phyloP scores from a whole-genome alignment of 2,888 invertebrate species.

The Hecatera dysodea region DNA sequence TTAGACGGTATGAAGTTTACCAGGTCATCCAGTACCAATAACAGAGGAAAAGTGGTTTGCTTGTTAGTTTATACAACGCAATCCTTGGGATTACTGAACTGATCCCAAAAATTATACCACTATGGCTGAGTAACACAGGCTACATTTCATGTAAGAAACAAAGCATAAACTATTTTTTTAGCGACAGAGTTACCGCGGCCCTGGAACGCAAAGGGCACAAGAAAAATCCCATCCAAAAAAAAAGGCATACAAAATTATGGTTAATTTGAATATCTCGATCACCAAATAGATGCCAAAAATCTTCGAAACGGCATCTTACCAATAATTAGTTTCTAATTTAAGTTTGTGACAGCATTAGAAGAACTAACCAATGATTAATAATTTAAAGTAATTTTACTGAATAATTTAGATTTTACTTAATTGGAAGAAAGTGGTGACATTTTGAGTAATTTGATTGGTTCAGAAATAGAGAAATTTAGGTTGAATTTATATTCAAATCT shows the following conservation, averaged over 20 bases:
- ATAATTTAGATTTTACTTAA: conserved; percentile 2
- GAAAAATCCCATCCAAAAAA: too few species aligned
- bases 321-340: conserved; percentile 7
- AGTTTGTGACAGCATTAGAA: not conserved
- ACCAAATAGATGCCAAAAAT: not conserved
- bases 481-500: too few species aligned
- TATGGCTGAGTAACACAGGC: too few species aligned
- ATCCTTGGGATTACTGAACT: too few species aligned
- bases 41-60: too few species aligned
- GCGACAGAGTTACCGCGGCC: too few species aligned
- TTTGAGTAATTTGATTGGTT: not conserved
- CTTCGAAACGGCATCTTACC: not conserved
- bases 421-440: conserved; percentile 4
- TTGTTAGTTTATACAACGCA: too few species aligned
- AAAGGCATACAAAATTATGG: not conserved
- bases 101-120: too few species aligned
- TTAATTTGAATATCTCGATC: not conserved
- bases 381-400: conserved; percentile 11
- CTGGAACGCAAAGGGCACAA: too few species aligned
- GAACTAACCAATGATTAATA: not conserved
- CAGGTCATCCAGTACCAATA: too few species aligned
- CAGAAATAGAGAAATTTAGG: not conserved
- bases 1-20: too few species aligned
- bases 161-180: not conserved
- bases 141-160: too few species aligned